phyloP scores from a whole-genome alignment of 2,888 invertebrate genomes.

The Euclidia mi region DNA sequence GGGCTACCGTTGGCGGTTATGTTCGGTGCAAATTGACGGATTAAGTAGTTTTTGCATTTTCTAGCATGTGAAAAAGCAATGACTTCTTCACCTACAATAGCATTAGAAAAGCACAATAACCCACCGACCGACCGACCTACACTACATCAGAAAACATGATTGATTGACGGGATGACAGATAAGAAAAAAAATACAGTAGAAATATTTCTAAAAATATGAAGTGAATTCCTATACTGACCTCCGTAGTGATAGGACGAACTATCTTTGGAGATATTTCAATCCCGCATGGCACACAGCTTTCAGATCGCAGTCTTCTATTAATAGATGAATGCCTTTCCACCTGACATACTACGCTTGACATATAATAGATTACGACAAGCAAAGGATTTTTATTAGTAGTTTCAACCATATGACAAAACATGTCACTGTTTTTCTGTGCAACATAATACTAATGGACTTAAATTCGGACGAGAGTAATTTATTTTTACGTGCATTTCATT shows the following conservation, averaged over 20 bases:
- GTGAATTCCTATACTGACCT: not conserved
- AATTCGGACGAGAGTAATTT: too few species aligned
- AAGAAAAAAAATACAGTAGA: too few species aligned
- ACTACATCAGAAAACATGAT: not conserved
- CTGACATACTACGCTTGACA: slow-evolving; percentile 17
- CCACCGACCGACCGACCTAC: too few species aligned
- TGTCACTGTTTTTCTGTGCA: not conserved
- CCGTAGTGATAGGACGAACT: slow-evolving; percentile 5
- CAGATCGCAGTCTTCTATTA: slow-evolving; percentile 9
- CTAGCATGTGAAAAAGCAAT: too few species aligned
- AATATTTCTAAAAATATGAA: not conserved
- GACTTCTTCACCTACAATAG: too few species aligned
- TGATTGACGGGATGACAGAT: too few species aligned
- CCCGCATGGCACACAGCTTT: slow-evolving; percentile 12
- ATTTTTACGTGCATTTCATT: too few species aligned
- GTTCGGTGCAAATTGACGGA: slow-evolving; percentile 81
- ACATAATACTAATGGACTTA: too few species aligned
- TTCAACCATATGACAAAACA: not conserved
- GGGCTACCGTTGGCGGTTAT: slow-evolving; percentile 76
- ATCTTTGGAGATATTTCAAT: slow-evolving; percentile 19
- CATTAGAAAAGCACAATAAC: too few species aligned
- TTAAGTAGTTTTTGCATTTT: slow-evolving; percentile 48
- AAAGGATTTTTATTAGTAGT: not conserved
- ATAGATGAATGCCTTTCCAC: slow-evolving; percentile 10
- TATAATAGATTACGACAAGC: not conserved